Percentiles rank a stretch among this genome's conserved stretches.
Evolutionary conservation across 2,797 vertebrate species (phyloP).

Genomic region (Paedocypris micromegethes): DNA sequence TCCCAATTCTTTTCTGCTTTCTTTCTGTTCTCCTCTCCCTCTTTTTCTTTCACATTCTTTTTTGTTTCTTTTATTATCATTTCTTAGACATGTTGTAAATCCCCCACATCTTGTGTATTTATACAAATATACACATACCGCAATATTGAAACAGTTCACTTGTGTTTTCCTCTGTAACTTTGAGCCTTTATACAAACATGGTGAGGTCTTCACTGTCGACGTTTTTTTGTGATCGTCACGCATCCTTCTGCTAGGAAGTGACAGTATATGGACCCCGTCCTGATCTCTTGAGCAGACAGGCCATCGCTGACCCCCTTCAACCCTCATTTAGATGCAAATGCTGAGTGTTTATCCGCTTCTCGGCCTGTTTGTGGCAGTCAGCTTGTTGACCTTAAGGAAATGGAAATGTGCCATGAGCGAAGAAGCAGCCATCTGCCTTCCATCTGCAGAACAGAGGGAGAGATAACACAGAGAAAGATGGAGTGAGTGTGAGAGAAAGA

Average conservation of each 20-base stretch:
- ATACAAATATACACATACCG: no score
- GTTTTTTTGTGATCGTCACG: no score
- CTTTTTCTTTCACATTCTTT: no score
- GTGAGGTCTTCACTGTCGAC: no score
- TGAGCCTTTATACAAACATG: no score
- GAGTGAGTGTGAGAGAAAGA: constrained; percentile 35
- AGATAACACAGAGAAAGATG: constrained; percentile 21
- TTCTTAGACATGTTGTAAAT: no score
- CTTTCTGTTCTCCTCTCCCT: no score
- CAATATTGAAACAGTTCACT: no score
- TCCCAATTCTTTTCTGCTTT: no score
- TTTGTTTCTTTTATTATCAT: no score
- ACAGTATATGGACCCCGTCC: not conserved
- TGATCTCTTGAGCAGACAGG: constrained; percentile 10
- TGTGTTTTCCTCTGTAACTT: no score
- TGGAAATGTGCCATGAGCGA: constrained; percentile 53
- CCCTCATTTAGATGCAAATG: constrained; percentile 30
- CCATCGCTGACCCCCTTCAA: constrained; percentile 25
- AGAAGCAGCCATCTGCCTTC: constrained; percentile 60
- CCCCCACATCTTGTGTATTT: no score
- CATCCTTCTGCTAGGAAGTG: not conserved
- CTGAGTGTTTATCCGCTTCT: constrained; percentile 48
- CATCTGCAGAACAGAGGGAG: constrained; percentile 54
- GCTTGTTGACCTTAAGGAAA: constrained; percentile 58
- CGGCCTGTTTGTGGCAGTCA: constrained; percentile 46